phyloP scores from a whole-genome alignment of 2,113 vertebrate species.

The Labeo rohita region DNA sequence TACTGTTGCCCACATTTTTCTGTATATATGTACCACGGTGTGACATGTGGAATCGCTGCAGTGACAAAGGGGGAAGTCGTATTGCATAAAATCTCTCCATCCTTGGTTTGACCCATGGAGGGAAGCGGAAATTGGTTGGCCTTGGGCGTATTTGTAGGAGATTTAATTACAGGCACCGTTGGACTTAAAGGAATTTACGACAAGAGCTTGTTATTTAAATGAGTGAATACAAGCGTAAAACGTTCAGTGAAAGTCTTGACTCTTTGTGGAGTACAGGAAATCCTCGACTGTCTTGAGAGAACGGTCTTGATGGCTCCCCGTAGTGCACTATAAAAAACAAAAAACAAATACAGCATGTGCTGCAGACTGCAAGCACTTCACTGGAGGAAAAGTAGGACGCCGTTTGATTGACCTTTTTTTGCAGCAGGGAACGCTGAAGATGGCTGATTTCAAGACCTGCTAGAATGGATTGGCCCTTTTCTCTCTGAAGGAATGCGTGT shows the following conservation, averaged over 20 bases:
- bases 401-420: constrained; percentile 46
- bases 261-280: background rate
- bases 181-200: constrained; percentile 27
- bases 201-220: constrained; percentile 9
- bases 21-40: background rate
- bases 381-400: constrained; percentile 41
- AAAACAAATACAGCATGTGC: constrained; percentile 3
- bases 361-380: constrained; percentile 15
- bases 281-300: constrained; percentile 4
- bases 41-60: background rate
- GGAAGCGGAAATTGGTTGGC: constrained; percentile 12
- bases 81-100: constrained; percentile 24
- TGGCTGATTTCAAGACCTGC: constrained; percentile 44
- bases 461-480: constrained; percentile 23
- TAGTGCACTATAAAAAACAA: background rate
- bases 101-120: constrained; percentile 22
- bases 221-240: background rate
- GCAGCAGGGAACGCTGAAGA: constrained; percentile 40
- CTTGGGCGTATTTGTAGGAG: constrained; percentile 38
- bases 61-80: constrained; percentile 3
- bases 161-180: constrained; percentile 47
- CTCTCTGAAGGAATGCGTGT: constrained; percentile 24
- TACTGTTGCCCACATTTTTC: background rate
- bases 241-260: background rate
- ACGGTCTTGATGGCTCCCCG: background rate